Percentiles rank a stretch among this genome's conserved stretches.
phyloP scores from a whole-genome alignment of 2,113 vertebrate genomes.

The Crotalus viridis region DNA sequence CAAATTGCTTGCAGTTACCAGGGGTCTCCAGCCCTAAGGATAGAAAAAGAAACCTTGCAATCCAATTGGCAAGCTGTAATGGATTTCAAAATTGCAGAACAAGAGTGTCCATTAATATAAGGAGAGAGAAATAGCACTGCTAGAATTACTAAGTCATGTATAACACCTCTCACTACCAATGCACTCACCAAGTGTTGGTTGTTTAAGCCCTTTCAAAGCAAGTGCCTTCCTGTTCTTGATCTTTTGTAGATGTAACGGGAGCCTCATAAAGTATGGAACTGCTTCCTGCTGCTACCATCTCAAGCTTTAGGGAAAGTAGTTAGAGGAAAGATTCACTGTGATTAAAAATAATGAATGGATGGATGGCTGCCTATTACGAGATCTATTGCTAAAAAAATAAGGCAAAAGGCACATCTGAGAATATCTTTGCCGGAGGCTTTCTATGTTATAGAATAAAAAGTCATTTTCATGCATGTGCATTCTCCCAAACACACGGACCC shows the following conservation, averaged over 20 bases:
- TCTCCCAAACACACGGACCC: background rate
- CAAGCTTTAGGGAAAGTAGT: background rate
- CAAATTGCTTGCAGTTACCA: background rate
- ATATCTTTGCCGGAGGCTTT: slow-evolving; percentile 1
- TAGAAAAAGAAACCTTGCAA: background rate
- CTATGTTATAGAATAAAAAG: background rate
- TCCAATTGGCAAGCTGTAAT: background rate
- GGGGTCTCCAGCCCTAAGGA: background rate
- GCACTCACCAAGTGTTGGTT: background rate
- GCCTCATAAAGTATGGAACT: background rate
- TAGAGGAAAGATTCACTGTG: background rate
- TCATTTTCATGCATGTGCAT: background rate
- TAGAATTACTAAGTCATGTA: background rate
- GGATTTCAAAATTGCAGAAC: background rate
- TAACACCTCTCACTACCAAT: background rate
- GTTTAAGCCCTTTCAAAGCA: background rate
- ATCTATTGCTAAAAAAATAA: slow-evolving; percentile 7
- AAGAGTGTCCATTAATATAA: background rate
- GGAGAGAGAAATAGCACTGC: background rate
- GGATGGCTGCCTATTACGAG: background rate
- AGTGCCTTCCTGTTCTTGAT: background rate
- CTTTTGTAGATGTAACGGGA: background rate
- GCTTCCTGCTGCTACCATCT: background rate
- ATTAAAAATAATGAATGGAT: slow-evolving; percentile 19
- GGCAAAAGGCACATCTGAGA: background rate